phyloP scores from a whole-genome alignment of 2,888 invertebrate genomes.

The Gonocerus acuteangulatus region DNA sequence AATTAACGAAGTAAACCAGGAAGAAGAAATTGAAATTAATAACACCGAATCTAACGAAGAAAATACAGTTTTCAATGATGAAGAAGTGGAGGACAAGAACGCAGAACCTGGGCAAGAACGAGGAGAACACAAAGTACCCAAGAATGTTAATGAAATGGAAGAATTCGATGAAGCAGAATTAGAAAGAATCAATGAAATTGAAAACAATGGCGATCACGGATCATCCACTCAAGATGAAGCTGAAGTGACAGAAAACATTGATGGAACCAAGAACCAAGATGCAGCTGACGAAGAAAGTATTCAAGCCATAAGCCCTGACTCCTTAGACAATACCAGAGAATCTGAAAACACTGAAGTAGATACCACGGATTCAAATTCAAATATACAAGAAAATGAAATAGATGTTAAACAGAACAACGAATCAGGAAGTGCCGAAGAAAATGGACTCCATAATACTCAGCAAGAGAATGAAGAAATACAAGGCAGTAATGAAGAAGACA shows the following conservation, averaged over 20 bases:
- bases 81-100: neutral
- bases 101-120: neutral
- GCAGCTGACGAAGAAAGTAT: neutral
- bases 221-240: no score
- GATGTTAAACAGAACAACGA: no score
- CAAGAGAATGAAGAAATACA: no score
- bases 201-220: neutral
- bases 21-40: neutral
- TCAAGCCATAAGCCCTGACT: neutral
- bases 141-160: neutral
- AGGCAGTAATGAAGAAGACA: neutral
- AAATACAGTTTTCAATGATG: neutral
- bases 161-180: neutral
- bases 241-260: no score
- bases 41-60: slow-evolving; percentile 3
- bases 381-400: no score
- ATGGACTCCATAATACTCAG: no score
- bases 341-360: no score
- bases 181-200: neutral
- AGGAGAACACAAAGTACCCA: neutral
- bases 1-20: neutral
- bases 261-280: neutral
- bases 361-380: no score
- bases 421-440: no score
- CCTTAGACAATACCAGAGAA: no score